Base-by-base conservation (phyloP, 2,797 vertebrate genomes). In the Gorsachius magnificus region DNA sequence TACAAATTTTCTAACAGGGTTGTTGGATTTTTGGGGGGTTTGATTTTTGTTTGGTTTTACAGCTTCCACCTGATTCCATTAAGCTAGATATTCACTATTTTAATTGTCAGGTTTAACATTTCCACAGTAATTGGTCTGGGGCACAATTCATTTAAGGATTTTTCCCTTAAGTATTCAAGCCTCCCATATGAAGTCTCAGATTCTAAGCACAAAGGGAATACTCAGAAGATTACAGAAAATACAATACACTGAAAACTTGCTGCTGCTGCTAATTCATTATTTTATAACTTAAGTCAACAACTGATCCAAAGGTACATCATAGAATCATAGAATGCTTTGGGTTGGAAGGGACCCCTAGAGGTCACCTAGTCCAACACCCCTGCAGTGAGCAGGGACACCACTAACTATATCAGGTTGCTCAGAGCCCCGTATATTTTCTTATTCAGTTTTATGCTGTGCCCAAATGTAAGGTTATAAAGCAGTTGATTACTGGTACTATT, bases 81-180 rank as follows among this genome's bases (percentile, higher is more conserved):
- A 54, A 77, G 16, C 13, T 51, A n/a, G 16, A n/a, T 76, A 50
- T 22, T 84, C 71, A 20, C 29, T 83, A 14, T 79, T 96, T 90
- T 93, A 90, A 96, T 84, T 87, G 65, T 68, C 63, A 83, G 58
- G 35, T 56, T 90, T 95, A 87, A 89, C 41, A 75, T 11, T 82
- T 61, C 14, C 57, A 25, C 16, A 60, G n/a, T 11, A 75, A 38
- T 18, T 87, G 15, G 69, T 58, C 54, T 8, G 5, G 14, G 29
- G 18, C 14, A 87, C 7, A 36, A 54, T 20, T 53, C 3, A 60
- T 51, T 60, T 46, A 45, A 80, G 83, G 46, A 4, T 45, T 57
- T 31, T 64, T 63, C 43, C 76, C 50, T 76, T 29, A 46, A 72
- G 7, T 45, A 64, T 51, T 87, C 38, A 54, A 70, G 8, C 3